phyloP scores from a whole-genome alignment of 2,888 invertebrate genomes.

The Leptinotarsa juncta region DNA sequence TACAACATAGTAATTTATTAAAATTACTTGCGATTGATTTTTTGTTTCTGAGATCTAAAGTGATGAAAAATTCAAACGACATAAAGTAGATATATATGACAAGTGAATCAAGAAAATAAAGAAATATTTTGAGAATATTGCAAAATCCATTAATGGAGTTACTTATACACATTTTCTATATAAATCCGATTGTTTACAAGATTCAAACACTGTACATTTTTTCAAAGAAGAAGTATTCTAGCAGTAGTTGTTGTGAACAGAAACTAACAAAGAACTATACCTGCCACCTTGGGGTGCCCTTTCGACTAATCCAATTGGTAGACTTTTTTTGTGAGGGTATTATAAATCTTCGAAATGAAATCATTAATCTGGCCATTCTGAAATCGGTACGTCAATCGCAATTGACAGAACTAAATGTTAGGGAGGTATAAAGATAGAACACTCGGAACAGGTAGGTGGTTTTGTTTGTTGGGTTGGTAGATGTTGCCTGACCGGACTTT shows the following conservation, averaged over 20 bases:
- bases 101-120: no score
- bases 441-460: conserved; percentile 30
- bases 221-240: no score
- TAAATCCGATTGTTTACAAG: no score
- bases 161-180: no score
- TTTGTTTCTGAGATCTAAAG: no score
- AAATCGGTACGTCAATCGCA: conserved; percentile 36
- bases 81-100: no score
- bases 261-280: conserved; percentile 19
- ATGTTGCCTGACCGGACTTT: background rate
- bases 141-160: no score
- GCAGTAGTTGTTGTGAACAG: background rate
- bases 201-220: no score
- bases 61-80: no score
- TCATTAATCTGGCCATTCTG: conserved; percentile 35
- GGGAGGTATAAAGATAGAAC: conserved; percentile 25
- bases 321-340: conserved; percentile 5
- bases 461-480: conserved; percentile 28
- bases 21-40: no score
- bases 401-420: conserved; percentile 36
- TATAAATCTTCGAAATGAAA: conserved; percentile 37
- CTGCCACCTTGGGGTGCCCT: conserved; percentile 24
- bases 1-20: no score
- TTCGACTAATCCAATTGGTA: conserved; percentile 21
- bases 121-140: no score